Conservation (phyloP, 2,113 vertebrate genomes). For the Ceyx cyanopectus region DNA sequence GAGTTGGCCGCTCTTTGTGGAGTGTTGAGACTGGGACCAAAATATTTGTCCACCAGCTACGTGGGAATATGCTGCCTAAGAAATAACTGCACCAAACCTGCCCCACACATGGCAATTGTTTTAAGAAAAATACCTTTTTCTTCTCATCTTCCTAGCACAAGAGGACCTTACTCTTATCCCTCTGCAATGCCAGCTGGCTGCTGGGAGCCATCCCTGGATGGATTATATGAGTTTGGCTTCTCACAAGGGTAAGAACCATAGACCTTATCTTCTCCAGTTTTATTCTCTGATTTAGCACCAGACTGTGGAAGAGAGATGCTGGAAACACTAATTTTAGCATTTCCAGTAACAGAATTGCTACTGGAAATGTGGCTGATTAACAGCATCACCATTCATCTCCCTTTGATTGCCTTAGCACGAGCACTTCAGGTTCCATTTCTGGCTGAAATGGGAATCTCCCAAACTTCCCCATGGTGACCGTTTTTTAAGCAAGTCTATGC, state of each 20-base stretch:
- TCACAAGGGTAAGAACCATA: background rate
- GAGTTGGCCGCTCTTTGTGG: background rate
- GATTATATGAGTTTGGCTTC: fast-evolving
- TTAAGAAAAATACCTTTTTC: background rate
- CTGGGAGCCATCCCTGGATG: fast-evolving
- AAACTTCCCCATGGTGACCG: background rate
- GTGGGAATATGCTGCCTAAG: background rate
- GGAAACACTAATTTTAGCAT: background rate
- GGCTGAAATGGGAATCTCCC: background rate
- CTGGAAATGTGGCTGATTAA: background rate
- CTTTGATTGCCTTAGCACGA: background rate
- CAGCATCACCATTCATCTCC: fast-evolving
- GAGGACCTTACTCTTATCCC: background rate
- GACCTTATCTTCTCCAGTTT: background rate
- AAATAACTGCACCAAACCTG: background rate
- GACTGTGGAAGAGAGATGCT: background rate
- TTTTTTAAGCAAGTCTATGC: background rate
- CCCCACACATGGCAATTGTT: fast-evolving
- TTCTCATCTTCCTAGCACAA: fast-evolving
- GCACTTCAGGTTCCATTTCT: background rate
- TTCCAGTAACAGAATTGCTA: background rate
- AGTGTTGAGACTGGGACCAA: background rate
- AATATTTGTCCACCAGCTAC: fast-evolving
- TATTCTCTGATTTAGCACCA: background rate
- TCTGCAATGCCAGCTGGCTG: fast-evolving